These are phyloP conservation scores for Dasyornis broadbenti DNA, from an alignment of 2,113 vertebrate species.

Conservation along the genomic window DNA sequence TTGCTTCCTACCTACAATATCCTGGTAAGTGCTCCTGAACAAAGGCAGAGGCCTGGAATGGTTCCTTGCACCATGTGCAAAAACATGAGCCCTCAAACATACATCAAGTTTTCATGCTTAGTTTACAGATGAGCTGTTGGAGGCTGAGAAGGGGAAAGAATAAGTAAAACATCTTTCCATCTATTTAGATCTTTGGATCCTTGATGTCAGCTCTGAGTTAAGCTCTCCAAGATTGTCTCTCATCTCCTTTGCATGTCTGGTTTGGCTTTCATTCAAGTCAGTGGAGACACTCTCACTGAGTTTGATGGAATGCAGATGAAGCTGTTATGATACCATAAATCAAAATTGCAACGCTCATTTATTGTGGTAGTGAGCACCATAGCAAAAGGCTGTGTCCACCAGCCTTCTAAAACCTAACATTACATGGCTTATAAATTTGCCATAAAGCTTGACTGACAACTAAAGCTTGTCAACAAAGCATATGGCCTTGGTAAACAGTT, in stretches of 20 bases:
- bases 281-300: neutral
- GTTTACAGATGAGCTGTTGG: neutral
- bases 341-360: neutral
- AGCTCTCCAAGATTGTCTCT: neutral
- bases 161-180: neutral
- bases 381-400: slow-evolving; percentile 1
- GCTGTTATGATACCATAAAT: neutral
- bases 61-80: neutral
- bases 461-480: neutral
- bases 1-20: neutral
- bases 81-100: neutral
- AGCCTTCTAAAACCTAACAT: neutral
- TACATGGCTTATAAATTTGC: neutral
- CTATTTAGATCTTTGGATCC: neutral
- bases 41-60: neutral
- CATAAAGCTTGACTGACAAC: neutral
- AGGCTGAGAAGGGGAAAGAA: neutral
- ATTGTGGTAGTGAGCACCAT: neutral
- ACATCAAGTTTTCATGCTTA: neutral
- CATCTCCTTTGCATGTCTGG: neutral
- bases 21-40: neutral
- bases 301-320: neutral
- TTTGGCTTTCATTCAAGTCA: neutral
- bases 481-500: neutral
- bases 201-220: neutral